Conservation (phyloP, 2,888 invertebrate genomes). For the Thelaira solivaga region DNA sequence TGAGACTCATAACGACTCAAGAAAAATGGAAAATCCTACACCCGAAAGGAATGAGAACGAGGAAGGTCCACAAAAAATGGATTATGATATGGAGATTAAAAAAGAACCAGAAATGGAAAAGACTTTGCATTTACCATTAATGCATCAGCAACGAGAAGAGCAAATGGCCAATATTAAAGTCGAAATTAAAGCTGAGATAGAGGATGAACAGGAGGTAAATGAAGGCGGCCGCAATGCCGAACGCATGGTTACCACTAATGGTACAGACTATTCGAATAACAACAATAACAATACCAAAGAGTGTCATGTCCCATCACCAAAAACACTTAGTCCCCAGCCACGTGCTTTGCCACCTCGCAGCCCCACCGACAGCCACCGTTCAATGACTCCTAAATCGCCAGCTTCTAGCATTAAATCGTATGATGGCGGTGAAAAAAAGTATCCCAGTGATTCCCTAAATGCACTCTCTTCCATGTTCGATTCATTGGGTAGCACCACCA, state of each 20-base stretch:
- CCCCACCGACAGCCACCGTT: constrained; percentile 86
- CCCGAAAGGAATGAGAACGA: constrained; percentile 80
- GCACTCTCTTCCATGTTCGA: constrained; percentile 95
- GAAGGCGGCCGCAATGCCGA: constrained; percentile 50
- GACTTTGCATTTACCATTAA: constrained; percentile 57
- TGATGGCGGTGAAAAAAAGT: constrained; percentile 78
- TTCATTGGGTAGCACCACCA: constrained; percentile 80
- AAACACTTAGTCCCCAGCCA: constrained; percentile 70
- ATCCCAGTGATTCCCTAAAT: constrained; percentile 83
- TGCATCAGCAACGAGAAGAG: constrained; percentile 38
- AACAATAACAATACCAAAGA: constrained; percentile 71
- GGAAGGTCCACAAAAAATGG: constrained; percentile 68
- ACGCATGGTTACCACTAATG: constrained; percentile 62
- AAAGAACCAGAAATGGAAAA: constrained; percentile 76
- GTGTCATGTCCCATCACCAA: constrained; percentile 67
- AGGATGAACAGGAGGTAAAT: constrained; percentile 76
- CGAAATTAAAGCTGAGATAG: constrained; percentile 72
- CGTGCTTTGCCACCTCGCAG: constrained; percentile 78
- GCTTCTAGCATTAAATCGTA: constrained; percentile 78
- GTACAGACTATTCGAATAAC: constrained; percentile 69
- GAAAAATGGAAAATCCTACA: constrained; percentile 86
- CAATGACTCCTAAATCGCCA: constrained; percentile 86
- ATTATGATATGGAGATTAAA: constrained; percentile 79
- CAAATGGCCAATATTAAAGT: constrained; percentile 67
- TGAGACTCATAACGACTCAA: constrained; percentile 88